These are phyloP conservation scores for Heterodera carotae DNA, from an alignment of 1,140 invertebrate genomes.

Conservation along the genomic window DNA sequence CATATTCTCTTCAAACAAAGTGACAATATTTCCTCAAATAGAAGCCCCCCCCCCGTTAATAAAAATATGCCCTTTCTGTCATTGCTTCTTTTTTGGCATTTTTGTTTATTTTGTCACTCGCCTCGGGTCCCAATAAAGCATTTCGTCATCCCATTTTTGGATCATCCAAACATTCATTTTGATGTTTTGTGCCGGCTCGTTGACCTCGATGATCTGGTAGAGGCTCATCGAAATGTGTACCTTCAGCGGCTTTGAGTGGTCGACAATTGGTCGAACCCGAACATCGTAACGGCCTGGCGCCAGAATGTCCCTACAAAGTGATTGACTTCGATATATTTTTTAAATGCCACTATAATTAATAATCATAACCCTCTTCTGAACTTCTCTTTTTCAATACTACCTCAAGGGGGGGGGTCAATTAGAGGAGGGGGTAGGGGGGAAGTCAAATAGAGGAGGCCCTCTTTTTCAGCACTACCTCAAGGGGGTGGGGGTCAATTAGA, in stretches of 20 bases:
- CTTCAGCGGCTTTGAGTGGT: constrained; percentile 59
- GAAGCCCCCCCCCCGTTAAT: no score
- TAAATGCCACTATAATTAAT: no score
- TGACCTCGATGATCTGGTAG: constrained; percentile 57
- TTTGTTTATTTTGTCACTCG: constrained; percentile 9
- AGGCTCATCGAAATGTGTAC: constrained; percentile 62
- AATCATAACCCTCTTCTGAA: no score
- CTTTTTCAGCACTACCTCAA: no score
- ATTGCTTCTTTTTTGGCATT: constrained; percentile 16
- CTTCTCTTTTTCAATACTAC: no score
- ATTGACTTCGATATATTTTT: background rate
- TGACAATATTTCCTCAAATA: no score
- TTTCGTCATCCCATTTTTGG: constrained; percentile 63
- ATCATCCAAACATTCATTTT: constrained; percentile 65
- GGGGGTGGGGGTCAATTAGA: no score
- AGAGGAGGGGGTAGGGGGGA: no score
- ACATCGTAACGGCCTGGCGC: constrained; percentile 56
- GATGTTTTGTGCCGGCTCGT: constrained; percentile 63
- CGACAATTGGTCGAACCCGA: constrained; percentile 58
- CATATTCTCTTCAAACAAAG: no score
- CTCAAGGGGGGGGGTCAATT: no score
- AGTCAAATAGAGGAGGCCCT: no score
- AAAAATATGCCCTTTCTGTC: no score
- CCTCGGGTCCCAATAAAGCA: constrained; percentile 56
- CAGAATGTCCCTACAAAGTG: constrained; percentile 38